These are phyloP conservation scores for Trachelus stipa DNA, from an alignment of 2,888 invertebrate genomes.

Conservation along the genomic window DNA sequence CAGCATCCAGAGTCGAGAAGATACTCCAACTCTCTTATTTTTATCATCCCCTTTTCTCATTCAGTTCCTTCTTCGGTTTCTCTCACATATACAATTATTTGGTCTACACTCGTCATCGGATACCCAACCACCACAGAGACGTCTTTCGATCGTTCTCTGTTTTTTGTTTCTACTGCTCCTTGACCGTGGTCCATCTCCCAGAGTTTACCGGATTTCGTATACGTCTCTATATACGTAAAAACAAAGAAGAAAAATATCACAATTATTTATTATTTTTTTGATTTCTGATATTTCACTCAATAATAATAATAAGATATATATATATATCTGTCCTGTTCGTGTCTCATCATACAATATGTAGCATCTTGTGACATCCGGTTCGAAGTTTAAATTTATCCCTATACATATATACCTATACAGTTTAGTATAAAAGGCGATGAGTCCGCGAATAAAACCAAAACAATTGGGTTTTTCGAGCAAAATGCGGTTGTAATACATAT, in stretches of 20 bases:
- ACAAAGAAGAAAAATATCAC: background rate
- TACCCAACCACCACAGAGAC: background rate
- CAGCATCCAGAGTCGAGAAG: background rate
- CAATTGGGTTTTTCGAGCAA: constrained; percentile 49
- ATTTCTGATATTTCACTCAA: background rate
- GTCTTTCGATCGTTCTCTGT: background rate
- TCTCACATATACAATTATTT: background rate
- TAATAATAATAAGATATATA: background rate
- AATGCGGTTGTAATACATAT: constrained; percentile 41
- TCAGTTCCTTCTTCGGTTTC: background rate
- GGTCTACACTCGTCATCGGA: constrained; percentile 9
- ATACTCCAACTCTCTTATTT: background rate
- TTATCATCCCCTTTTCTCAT: constrained; percentile 5
- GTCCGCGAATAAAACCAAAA: constrained; percentile 43
- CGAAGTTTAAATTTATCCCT: constrained; percentile 6
- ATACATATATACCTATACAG: constrained; percentile 4
- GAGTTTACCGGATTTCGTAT: background rate
- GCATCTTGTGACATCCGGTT: background rate
- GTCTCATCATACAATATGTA: constrained; percentile 9
- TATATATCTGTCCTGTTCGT: background rate
- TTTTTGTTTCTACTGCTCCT: background rate
- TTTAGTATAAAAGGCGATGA: background rate
- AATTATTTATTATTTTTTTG: background rate
- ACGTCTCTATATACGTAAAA: background rate
- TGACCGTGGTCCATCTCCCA: background rate